Evolutionary conservation across 2,888 invertebrate genomes (phyloP).

Genomic region (Parthenolecanium corni): DNA sequence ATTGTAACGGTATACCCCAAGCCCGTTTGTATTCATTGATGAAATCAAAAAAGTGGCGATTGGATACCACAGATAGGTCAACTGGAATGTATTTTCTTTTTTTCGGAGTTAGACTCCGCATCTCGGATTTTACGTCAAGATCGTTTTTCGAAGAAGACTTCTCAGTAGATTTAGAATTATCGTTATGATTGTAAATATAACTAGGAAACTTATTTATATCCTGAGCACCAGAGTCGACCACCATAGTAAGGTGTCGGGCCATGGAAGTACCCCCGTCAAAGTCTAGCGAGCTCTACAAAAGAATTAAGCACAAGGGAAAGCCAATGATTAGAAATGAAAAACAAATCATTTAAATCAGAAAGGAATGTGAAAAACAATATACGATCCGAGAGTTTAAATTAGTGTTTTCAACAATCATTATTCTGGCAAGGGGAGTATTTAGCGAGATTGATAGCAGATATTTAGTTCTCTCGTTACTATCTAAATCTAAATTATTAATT

Average conservation of each 20-base stretch:
- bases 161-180: constrained; percentile 33
- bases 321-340: no score
- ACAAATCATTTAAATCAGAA: no score
- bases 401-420: no score
- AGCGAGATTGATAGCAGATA: no score
- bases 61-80: background rate
- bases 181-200: constrained; percentile 33
- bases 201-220: constrained; percentile 31
- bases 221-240: constrained; percentile 32
- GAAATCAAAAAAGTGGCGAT: background rate
- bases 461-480: no score
- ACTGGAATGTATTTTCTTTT: constrained; percentile 34
- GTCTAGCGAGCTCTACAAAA: constrained; percentile 35
- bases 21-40: constrained; percentile 32
- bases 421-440: no score
- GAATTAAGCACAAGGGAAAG: no score
- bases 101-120: constrained; percentile 31
- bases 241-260: constrained; percentile 29
- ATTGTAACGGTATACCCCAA: constrained; percentile 51
- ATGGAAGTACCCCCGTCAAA: constrained; percentile 34
- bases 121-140: background rate
- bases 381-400: no score
- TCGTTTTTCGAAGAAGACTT: constrained; percentile 30
- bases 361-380: no score
- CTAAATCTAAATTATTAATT: no score